Conservation (phyloP, 2,888 invertebrate genomes). For the Meloe dianella region DNA sequence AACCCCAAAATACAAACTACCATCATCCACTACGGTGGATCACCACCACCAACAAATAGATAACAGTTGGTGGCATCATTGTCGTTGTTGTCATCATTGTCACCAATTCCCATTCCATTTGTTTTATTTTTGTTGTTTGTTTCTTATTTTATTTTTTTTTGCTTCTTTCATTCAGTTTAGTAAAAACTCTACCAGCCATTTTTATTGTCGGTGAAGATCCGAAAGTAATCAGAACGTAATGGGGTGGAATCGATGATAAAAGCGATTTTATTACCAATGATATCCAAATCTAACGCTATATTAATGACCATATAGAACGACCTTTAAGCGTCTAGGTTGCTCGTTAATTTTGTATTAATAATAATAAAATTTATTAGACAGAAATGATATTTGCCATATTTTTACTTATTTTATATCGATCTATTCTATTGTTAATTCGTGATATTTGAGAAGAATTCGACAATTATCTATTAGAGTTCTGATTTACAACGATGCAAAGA, state of each 20-base stretch:
- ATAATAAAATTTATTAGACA: not conserved
- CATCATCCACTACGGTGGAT: too few species aligned
- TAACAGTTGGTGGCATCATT: constrained; percentile 12
- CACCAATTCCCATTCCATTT: not conserved
- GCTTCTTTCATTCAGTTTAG: not conserved
- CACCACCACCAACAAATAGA: constrained; percentile 16
- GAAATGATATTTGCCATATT: not conserved
- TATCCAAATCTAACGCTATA: constrained; percentile 33
- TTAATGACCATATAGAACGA: constrained; percentile 25
- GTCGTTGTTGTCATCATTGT: not conserved
- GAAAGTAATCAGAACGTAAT: constrained; percentile 52
- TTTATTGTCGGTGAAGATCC: constrained; percentile 46
- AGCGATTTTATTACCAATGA: constrained; percentile 52
- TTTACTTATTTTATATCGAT: not conserved
- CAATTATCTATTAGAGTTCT: constrained; percentile 23
- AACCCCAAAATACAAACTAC: constrained; percentile 43
- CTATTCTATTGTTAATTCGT: not conserved
- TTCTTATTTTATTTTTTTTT: not conserved
- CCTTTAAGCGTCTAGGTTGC: not conserved
- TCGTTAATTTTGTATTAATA: constrained; percentile 5
- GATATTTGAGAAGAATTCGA: constrained; percentile 12
- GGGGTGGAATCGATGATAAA: constrained; percentile 52
- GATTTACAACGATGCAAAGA: not conserved
- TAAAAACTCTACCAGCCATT: constrained; percentile 27
- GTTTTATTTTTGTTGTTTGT: not conserved